Evolutionary conservation across 2,113 vertebrate genomes (phyloP), one percentile per base, ranked within the genome.

Genomic region (Myanophis thanlyinensis): DNA sequence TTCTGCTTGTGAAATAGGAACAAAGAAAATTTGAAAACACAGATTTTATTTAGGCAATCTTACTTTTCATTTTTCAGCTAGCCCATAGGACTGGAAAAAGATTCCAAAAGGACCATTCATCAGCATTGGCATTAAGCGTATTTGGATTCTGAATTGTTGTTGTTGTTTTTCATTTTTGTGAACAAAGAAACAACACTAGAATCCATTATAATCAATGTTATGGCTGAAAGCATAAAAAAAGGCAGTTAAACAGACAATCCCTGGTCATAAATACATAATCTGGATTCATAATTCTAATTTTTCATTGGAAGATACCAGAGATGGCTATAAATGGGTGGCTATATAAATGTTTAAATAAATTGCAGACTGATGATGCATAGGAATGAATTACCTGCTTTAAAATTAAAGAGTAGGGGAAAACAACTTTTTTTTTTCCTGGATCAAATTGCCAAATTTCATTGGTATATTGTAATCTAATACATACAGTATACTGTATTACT

Each of bases 341-440:
- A 59, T 59, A 30, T 59, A 30, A 27, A 59, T 30, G 25, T 59
- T 59, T 59, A 59, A 59, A 59, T 59, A 12, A 30, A 59, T 59
- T 59, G 25, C 56, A 59, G 56, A 59, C 30, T n/a, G 59, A 11
- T 67, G 30, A n/a, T 67, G n/a, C 27, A 67, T 0, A n/a, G 30
- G 59, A 67, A 67, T 67, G 59, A n/a, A 12, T 67, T 56, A 56
- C 25, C 54, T 56, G 54, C 23, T 56, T 56, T 1, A 94, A 23
- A 1, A 0, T 91, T 85, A 90, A 47, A 90, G 56, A 93, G 54
- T 20, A 73, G 67, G 84, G 91, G 93, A 53, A 91, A 94, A 95
- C 93, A 92, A 93, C 13, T 40, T 40, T 40, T 20, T 53, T n/a
- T 35, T 80, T 80, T 22, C 0, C 90, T 85, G 54, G 3, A n/a